Base-by-base conservation (phyloP, 2,888 invertebrate species). In the Pegoplata infirma region DNA sequence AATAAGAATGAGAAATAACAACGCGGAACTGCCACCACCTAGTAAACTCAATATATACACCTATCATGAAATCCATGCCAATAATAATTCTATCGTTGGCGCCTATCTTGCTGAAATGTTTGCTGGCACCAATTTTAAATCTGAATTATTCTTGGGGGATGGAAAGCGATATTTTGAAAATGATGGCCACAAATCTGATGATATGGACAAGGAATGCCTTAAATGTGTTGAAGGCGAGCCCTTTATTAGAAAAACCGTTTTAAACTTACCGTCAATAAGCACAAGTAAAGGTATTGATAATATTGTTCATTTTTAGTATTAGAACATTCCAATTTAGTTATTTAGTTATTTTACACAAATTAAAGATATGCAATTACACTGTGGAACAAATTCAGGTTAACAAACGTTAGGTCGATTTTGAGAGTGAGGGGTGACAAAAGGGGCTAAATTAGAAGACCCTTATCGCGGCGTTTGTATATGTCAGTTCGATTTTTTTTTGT, bases 31-130 rank as follows among this genome's bases (percentile, higher is more conserved):
- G 46, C 94, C 94, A 0, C 86, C 91, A 0, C 95, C 96, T 0
- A 92, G 92, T 80, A 92, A 94, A 82, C 90, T 96, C n/a, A 91
- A 91, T 1, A 91, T 96, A 5, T 91, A 93, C 19, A 93, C 94
- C 0, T 95, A 96, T 86, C 92, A 93, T 46, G 93, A 94, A 75
- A 94, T 94, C 0, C 95, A 95, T 84, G 90, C 91, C 8, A 91
- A 90, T 0, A 92, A 92, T n/a, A 92, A 92, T 14, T 87, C 89
- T 1, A 76, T 83, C 19, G 92, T 92, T 1, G 95, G 95, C 3
- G 96, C 95, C 1, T 97, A 97, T 86, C 91, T 97, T 56, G 96
- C 96, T 0, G 97, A 97, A 90, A 93, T 95, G 90, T 94, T 97
- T 85, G 93, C 95, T 84, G 93, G 94, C 82, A 91, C 93, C 36